phyloP scores from a whole-genome alignment of 1,140 invertebrate genomes.

The Lepidotrigona ventralis region DNA sequence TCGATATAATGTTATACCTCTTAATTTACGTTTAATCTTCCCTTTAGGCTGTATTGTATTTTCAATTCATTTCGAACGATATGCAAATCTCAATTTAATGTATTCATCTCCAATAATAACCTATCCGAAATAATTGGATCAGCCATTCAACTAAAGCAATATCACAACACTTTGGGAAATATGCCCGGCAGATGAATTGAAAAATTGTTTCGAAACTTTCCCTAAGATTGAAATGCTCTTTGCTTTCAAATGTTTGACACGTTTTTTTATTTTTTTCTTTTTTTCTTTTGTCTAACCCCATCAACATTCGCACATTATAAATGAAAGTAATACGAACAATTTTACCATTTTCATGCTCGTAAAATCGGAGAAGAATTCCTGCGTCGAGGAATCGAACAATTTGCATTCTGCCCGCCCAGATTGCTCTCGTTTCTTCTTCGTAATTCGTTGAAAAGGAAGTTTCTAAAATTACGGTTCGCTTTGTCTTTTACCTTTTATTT shows the following conservation, averaged over 20 bases:
- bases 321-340: too few species aligned
- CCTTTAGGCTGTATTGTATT: background rate
- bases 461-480: background rate
- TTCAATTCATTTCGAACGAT: constrained; percentile 15
- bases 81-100: background rate
- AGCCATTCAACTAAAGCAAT: background rate
- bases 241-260: too few species aligned
- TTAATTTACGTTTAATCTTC: background rate
- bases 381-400: too few species aligned
- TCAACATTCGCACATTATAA: too few species aligned
- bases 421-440: too few species aligned
- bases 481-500: constrained; percentile 1
- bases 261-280: too few species aligned
- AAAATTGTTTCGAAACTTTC: background rate
- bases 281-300: too few species aligned
- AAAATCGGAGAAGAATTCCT: too few species aligned
- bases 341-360: too few species aligned
- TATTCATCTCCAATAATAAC: background rate
- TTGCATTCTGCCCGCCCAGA: too few species aligned
- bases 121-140: constrained; percentile 3
- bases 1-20: background rate
- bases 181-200: background rate
- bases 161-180: background rate
- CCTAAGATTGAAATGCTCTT: too few species aligned
- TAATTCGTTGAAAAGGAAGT: too few species aligned